Conservation (phyloP, 2,113 vertebrate genomes). For the Chiloscyllium plagiosum region DNA sequence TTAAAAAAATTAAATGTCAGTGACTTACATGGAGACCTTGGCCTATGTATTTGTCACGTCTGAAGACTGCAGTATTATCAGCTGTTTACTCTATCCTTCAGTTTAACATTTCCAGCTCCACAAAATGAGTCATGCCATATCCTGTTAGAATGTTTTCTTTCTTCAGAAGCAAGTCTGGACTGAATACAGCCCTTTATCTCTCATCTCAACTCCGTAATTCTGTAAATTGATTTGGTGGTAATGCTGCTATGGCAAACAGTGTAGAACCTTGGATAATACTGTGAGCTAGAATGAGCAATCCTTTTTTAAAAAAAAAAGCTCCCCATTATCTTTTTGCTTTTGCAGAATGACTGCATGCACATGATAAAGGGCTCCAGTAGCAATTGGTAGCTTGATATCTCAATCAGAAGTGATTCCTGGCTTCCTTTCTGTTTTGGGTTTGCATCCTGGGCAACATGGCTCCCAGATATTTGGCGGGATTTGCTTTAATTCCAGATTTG, state of each 20-base stretch:
- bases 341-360: neutral
- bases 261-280: neutral
- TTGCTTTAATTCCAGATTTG: neutral
- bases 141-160: conserved; percentile 5
- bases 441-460: neutral
- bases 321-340: neutral
- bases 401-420: neutral
- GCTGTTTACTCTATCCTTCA: neutral
- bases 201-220: neutral
- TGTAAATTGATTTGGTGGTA: neutral
- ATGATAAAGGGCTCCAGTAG: neutral
- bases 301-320: neutral
- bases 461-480: neutral
- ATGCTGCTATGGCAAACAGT: neutral
- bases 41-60: neutral
- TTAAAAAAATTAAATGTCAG: neutral
- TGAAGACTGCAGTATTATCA: neutral
- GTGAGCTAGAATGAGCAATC: neutral
- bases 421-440: neutral
- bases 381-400: neutral
- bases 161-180: neutral
- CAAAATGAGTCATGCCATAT: neutral
- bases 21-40: neutral
- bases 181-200: neutral
- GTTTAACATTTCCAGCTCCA: neutral